Conservation (phyloP, 2,113 vertebrate genomes). For the Pantherophis guttatus region DNA sequence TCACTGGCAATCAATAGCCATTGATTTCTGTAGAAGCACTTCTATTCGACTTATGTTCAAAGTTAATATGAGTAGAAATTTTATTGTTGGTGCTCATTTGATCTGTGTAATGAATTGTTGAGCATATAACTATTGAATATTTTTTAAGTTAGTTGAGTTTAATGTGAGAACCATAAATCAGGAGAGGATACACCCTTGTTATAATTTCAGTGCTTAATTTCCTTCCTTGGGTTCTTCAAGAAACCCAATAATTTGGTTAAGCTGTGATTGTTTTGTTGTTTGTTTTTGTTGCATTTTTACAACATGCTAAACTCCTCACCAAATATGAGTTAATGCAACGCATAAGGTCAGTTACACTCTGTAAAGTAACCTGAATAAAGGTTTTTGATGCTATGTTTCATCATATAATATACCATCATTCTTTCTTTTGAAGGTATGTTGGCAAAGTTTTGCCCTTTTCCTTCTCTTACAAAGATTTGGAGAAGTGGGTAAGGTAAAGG, state of each 20-base stretch:
- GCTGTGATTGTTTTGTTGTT: not conserved
- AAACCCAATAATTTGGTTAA: not conserved
- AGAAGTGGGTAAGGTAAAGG: not conserved
- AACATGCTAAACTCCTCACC: not conserved
- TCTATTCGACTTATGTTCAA: conserved; percentile 30
- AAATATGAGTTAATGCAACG: not conserved
- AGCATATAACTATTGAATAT: not conserved
- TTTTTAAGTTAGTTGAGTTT: conserved; percentile 16
- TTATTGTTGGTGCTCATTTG: conserved; percentile 18
- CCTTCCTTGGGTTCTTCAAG: not conserved
- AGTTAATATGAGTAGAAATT: conserved; percentile 9
- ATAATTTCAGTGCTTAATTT: not conserved
- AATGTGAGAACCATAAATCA: not conserved
- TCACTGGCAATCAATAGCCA: conserved; percentile 42
- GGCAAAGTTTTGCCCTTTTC: not conserved
- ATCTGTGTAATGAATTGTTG: conserved; percentile 4
- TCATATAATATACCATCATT: not conserved
- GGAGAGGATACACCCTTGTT: not conserved
- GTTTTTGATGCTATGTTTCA: not conserved
- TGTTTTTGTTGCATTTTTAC: not conserved
- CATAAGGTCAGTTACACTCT: not conserved
- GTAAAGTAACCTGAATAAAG: not conserved
- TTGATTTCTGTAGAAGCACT: conserved; percentile 10
- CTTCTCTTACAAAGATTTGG: not conserved
- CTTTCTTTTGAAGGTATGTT: not conserved